Evolutionary conservation across 2,797 vertebrate species (phyloP), one percentile per base, ranked within the genome.

Genomic region (Rhinichthys osculus): DNA sequence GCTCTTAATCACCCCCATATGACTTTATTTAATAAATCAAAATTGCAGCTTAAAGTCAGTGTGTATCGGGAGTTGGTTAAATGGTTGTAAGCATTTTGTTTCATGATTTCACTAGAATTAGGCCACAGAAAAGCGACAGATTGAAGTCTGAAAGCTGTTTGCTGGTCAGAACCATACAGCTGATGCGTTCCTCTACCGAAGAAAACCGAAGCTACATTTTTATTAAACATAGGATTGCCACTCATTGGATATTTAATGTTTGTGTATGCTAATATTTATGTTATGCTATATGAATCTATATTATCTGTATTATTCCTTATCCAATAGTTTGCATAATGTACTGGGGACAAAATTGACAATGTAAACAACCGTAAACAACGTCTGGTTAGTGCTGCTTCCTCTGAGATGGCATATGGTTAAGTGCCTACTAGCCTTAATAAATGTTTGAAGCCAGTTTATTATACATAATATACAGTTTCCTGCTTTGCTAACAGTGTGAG

Each of bases 341-440:
- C 23, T 57, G 9, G 23, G 16, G 27, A 50, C 33, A 27, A 82
- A 70, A 57, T 42, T 70, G 21, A 6, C 50, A 38, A 8, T 81
- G 33, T 59, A 38, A 38, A 38, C 35, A 38, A 11, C 35, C n/a
- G 1, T 72, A 44, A 59, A 82, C 47, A 9, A 30, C 0, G 10
- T 47, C 54, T 82, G 44, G 33, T 54, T 54, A 8, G 19, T 54
- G 66, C 35, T 54, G 80, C 50, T 16, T 30, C 35, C 33, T 40
- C 47, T 42, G 67, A 57, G 21, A 54, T 40, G 50, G 30, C 19
- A 44, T 64, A 47, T 57, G 67, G 14, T 82, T 83, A 64, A 44
- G 54, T 83, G 73, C 38, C 52, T 83, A 72, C 52, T 83, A 72
- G 81, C 72, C 73, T 84, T 67, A 76, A 52, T 80, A 44, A 40